Evolutionary conservation across 2,888 invertebrate genomes (phyloP).

Genomic region (Hybos culiciformis): DNA sequence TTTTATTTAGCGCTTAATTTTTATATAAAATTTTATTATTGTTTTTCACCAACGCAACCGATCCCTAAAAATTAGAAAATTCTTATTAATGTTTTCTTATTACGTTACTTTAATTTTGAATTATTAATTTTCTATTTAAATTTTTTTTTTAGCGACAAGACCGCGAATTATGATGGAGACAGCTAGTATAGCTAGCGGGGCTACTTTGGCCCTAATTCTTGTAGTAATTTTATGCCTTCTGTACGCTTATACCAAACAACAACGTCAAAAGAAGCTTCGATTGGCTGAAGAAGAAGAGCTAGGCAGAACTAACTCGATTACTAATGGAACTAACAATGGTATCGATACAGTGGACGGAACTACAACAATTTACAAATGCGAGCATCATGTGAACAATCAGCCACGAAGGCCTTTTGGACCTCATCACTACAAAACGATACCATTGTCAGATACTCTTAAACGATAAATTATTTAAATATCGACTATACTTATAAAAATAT

Average conservation of each 20-base stretch:
- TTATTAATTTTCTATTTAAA: not conserved
- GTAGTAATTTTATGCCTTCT: slow-evolving; percentile 44
- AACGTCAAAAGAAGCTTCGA: slow-evolving; percentile 32
- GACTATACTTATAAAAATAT: too few relatives aligned
- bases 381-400: slow-evolving; percentile 9
- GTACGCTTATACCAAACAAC: slow-evolving; percentile 42
- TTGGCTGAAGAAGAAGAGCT: slow-evolving; percentile 6
- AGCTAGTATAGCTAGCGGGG: slow-evolving; percentile 69
- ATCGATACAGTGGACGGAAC: slow-evolving; percentile 32
- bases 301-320: not conserved
- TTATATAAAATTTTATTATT: not conserved
- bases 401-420: slow-evolving; percentile 32
- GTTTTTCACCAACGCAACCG: not conserved
- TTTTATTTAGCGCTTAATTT: not conserved
- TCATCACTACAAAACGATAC: slow-evolving; percentile 29
- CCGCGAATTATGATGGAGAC: slow-evolving; percentile 65
- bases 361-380: slow-evolving; percentile 17
- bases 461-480: too few relatives aligned
- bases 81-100: too few relatives aligned
- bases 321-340: slow-evolving; percentile 15
- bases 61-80: too few relatives aligned
- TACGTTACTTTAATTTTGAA: too few relatives aligned
- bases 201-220: slow-evolving; percentile 47
- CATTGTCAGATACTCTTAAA: slow-evolving; percentile 29
- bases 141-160: slow-evolving; percentile 38